These are phyloP conservation scores for Cerceris rybyensis DNA, from an alignment of 2,888 invertebrate species.

Conservation along the genomic window DNA sequence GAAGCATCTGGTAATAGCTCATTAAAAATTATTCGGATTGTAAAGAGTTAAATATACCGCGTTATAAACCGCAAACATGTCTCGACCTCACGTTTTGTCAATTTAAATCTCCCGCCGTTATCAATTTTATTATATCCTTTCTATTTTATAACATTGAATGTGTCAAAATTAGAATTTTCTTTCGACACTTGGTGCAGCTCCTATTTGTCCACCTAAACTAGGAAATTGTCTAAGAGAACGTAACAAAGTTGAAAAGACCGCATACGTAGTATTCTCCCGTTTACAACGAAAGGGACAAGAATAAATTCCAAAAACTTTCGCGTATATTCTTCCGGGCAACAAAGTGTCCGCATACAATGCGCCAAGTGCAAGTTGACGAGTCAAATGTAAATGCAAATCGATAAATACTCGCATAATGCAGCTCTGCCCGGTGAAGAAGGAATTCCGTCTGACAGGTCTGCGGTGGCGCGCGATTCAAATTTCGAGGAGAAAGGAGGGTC, in stretches of 20 bases:
- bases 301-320: background rate
- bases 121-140: too few relatives aligned
- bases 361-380: constrained; percentile 20
- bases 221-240: too few relatives aligned
- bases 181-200: too few relatives aligned
- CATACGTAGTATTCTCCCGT: too few relatives aligned
- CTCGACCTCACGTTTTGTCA: too few relatives aligned
- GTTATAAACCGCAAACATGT: too few relatives aligned
- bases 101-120: too few relatives aligned
- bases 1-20: too few relatives aligned
- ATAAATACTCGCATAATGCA: constrained; percentile 56
- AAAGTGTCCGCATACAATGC: background rate
- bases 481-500: constrained; percentile 15
- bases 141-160: too few relatives aligned
- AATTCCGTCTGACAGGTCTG: constrained; percentile 14
- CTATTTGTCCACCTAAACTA: too few relatives aligned
- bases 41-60: background rate
- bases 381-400: constrained; percentile 66
- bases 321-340: background rate
- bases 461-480: constrained; percentile 17
- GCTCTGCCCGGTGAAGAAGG: constrained; percentile 40
- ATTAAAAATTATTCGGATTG: constrained; percentile 32
- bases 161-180: too few relatives aligned
- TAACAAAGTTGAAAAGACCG: too few relatives aligned
- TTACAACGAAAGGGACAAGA: background rate